Evolutionary conservation across 2,113 vertebrate species (phyloP), one percentile per base, ranked within the genome.

Genomic region (Varanus salvator): DNA sequence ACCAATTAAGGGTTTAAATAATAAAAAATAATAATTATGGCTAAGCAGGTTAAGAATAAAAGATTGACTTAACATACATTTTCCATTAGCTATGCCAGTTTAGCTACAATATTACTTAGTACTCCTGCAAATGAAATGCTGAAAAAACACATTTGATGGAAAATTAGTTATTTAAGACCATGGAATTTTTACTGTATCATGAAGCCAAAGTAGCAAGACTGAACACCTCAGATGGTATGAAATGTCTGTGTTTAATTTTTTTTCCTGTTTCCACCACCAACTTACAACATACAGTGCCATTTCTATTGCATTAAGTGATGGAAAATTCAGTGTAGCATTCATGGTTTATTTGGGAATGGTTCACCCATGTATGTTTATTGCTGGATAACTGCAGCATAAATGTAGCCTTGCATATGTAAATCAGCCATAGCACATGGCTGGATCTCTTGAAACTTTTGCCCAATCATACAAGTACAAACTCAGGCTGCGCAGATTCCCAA

Each of bases 51-150:
- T 1, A 85, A 87, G 38, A 81, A 7, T 4, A 57, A 87, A 90
- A 82, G 34, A 60, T 31, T 69, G 44, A 21, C 25, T 78, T 76
- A 57, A 9, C 84, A 66, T 25, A 50, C 87, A 38, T 92, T 95
- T 95, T 93, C 82, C 69, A 72, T 82, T 93, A 77, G 1, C 17
- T 91, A 31, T 72, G 34, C 3, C 71, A 94, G 78, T 86, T 89
- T 84, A 92, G 57, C 89, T 81, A n/a, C 1, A 2, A 0, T 93
- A 88, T 93, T 89, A 90, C 50, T 2, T 21, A 1, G 0, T 25
- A 52, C 1, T 92, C 1, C 66, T 91, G 29, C 38, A 92, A 75
- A 93, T 82, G 77, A 91, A 87, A 23, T 11, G 6, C 29, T 27
- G 29, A 31, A 84, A 34, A 78, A 29, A 77, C 31, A 27, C 7